Conservation (phyloP, 2,797 vertebrate genomes). For the Cottoperca gobio region DNA sequence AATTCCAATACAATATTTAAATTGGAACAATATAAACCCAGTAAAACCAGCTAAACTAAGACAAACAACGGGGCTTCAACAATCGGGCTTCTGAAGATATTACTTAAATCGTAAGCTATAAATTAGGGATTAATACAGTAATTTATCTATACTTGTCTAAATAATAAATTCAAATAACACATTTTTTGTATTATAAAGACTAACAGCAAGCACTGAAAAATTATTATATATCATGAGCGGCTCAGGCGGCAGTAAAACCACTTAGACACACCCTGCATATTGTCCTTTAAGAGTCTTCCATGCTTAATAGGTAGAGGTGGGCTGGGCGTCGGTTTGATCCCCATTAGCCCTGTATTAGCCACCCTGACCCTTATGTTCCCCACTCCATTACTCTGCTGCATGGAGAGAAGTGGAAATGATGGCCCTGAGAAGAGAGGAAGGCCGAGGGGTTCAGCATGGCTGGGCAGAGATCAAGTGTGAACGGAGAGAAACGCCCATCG, state of each 20-base stretch:
- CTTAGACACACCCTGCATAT: conserved; percentile 53
- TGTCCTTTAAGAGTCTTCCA: conserved; percentile 64
- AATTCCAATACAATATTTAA: background rate
- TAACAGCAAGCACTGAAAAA: conserved; percentile 24
- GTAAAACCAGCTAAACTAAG: background rate
- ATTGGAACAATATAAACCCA: background rate
- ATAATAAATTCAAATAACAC: conserved; percentile 17
- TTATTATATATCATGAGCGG: conserved; percentile 37
- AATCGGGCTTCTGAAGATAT: background rate
- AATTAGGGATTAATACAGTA: background rate
- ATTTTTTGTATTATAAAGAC: conserved; percentile 19
- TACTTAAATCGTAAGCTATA: background rate
- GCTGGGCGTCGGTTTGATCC: conserved; percentile 74
- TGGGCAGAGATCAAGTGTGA: conserved; percentile 86
- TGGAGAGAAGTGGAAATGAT: conserved; percentile 73
- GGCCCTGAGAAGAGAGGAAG: conserved; percentile 70
- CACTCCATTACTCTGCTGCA: conserved; percentile 82
- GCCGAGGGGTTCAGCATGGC: conserved; percentile 82
- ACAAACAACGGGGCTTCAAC: background rate
- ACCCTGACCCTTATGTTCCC: conserved; percentile 83
- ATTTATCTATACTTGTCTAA: conserved; percentile 16
- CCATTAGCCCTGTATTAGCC: conserved; percentile 83
- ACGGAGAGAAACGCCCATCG: conserved; percentile 80
- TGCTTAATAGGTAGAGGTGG: conserved; percentile 78
- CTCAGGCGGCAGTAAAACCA: conserved; percentile 51